These are phyloP conservation scores for Eupithecia dodoneata DNA, from an alignment of 2,888 invertebrate species.

Conservation along the genomic window DNA sequence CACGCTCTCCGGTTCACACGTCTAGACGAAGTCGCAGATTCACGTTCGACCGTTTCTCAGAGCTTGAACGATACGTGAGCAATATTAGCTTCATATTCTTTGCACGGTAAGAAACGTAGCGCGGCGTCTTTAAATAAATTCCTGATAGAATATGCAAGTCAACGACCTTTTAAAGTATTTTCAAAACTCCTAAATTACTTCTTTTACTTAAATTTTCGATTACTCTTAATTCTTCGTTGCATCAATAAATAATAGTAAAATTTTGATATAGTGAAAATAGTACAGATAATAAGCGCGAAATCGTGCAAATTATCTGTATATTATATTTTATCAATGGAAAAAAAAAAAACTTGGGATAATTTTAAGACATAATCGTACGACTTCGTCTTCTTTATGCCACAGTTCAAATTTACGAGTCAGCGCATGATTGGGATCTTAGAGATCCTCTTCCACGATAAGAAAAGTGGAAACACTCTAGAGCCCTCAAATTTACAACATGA, in stretches of 20 bases:
- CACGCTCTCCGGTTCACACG: neutral
- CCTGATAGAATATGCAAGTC: too few relatives aligned
- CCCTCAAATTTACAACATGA: neutral
- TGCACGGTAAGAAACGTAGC: neutral
- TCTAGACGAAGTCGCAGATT: neutral
- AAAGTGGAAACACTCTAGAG: conserved; percentile 1
- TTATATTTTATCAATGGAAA: too few relatives aligned
- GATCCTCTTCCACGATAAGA: neutral
- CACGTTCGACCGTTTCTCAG: neutral
- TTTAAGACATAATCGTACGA: neutral
- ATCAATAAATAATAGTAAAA: too few relatives aligned
- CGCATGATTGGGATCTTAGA: neutral
- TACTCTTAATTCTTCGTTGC: too few relatives aligned
- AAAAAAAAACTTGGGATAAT: too few relatives aligned
- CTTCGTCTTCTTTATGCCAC: neutral
- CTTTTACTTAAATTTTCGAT: too few relatives aligned
- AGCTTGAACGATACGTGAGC: neutral
- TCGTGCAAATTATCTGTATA: too few relatives aligned
- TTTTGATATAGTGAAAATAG: too few relatives aligned
- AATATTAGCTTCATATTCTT: neutral
- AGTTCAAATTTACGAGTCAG: neutral
- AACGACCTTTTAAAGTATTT: too few relatives aligned
- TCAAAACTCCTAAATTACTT: too few relatives aligned
- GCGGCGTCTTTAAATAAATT: neutral
- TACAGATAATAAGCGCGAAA: too few relatives aligned